phyloP scores from a whole-genome alignment of 1,140 invertebrate species.

The Octopus sinensis region DNA sequence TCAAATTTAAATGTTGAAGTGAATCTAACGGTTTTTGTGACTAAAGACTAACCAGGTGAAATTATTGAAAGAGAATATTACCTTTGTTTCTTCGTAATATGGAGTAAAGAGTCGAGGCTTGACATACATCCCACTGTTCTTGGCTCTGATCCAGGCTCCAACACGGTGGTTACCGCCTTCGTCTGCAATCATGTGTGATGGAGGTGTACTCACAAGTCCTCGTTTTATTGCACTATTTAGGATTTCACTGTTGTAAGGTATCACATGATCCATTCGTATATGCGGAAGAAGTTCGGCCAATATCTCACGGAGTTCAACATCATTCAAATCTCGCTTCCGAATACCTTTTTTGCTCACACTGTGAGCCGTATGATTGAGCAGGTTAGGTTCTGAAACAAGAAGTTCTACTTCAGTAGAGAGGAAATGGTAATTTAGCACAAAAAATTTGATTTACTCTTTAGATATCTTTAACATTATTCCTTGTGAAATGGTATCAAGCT shows the following conservation, averaged over 20 bases:
- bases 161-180: constrained; percentile 57
- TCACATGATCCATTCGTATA: constrained; percentile 83
- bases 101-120: constrained; percentile 86
- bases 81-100: constrained; percentile 90
- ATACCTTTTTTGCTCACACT: constrained; percentile 82
- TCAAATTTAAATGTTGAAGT: too few species aligned
- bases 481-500: too few species aligned
- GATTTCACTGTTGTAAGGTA: constrained; percentile 81
- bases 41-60: too few species aligned
- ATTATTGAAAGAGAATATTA: constrained; percentile 38
- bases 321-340: constrained; percentile 79
- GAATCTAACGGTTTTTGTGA: too few species aligned
- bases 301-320: constrained; percentile 82
- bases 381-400: constrained; percentile 74
- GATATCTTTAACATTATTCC: too few species aligned
- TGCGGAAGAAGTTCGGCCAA: constrained; percentile 77
- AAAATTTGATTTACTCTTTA: too few species aligned
- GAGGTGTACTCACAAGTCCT: constrained; percentile 79
- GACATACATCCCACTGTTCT: constrained; percentile 77
- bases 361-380: constrained; percentile 86
- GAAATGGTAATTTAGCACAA: too few species aligned
- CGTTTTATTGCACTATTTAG: constrained; percentile 73
- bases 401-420: neutral
- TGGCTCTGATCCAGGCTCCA: constrained; percentile 83
- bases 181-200: constrained; percentile 79